Evolutionary conservation across 2,888 invertebrate genomes (phyloP).

Genomic region (Tethea ocularis): DNA sequence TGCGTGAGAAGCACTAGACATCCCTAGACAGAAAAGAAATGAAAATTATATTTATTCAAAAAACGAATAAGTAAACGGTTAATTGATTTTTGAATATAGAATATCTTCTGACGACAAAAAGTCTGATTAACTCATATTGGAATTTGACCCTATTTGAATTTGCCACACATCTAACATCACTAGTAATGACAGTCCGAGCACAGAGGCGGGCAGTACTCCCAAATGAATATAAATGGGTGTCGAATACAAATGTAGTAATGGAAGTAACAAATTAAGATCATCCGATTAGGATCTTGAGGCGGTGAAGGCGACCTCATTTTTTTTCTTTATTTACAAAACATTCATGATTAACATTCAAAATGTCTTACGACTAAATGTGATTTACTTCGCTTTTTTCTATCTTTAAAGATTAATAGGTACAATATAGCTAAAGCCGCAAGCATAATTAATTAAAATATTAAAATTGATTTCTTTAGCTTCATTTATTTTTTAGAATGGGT

Average conservation of each 20-base stretch:
- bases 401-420: no score
- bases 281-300: conserved; percentile 1
- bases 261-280: conserved; percentile 19
- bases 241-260: conserved; percentile 10
- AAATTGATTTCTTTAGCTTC: neutral
- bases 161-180: neutral
- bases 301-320: neutral
- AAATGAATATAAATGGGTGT: conserved; percentile 12
- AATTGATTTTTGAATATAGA: no score
- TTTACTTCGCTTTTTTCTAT: no score
- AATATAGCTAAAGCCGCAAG: conserved; percentile 1
- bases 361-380: no score
- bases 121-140: neutral
- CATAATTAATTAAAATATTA: neutral
- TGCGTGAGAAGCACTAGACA: no score
- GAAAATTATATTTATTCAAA: no score
- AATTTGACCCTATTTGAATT: neutral
- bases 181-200: neutral
- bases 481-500: neutral
- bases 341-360: no score
- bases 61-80: no score
- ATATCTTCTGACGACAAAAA: neutral
- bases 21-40: no score
- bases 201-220: neutral
- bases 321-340: neutral